phyloP scores from a whole-genome alignment of 92 coral and sea anemone genomes.

The Actinernus sp. region DNA sequence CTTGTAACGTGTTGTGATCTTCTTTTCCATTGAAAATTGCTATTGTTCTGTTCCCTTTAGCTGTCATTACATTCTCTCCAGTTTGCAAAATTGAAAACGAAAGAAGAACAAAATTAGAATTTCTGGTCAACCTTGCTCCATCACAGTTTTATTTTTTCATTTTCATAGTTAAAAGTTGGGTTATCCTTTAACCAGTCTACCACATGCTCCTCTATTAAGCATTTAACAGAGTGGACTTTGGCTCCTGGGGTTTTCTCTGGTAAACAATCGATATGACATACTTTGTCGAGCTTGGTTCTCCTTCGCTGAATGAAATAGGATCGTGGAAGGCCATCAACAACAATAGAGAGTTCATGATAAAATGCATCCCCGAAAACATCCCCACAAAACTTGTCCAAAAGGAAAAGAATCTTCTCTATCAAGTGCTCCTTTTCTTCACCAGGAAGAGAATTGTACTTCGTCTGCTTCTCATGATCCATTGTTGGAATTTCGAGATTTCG shows the following conservation, averaged over 20 bases:
- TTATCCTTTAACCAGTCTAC: constrained; percentile 11
- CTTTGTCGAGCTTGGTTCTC: constrained; percentile 13
- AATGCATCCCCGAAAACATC: constrained; percentile 26
- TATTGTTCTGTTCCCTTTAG: too few relatives aligned
- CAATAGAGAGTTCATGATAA: constrained; percentile 31
- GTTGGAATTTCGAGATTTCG: too few relatives aligned
- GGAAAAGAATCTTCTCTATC: constrained; percentile 13
- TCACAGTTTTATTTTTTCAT: constrained; percentile 22
- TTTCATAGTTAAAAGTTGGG: too few relatives aligned
- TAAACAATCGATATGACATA: constrained; percentile 15
- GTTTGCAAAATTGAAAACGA: too few relatives aligned
- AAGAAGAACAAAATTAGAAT: too few relatives aligned
- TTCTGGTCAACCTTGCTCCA: too few relatives aligned
- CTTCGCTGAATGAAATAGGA: constrained; percentile 14
- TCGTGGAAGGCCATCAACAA: constrained; percentile 31
- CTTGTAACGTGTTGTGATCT: too few relatives aligned
- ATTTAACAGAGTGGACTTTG: constrained; percentile 38
- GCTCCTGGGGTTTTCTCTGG: constrained; percentile 35
- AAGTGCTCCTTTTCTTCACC: constrained; percentile 14
- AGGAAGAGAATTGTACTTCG: background rate
- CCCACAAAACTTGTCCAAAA: constrained; percentile 45
- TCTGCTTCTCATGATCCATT: background rate
- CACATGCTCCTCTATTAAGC: constrained; percentile 15
- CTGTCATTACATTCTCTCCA: too few relatives aligned
- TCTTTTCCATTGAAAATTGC: too few relatives aligned